Conservation (phyloP, 2,888 invertebrate species). For the Elysia crispata region DNA sequence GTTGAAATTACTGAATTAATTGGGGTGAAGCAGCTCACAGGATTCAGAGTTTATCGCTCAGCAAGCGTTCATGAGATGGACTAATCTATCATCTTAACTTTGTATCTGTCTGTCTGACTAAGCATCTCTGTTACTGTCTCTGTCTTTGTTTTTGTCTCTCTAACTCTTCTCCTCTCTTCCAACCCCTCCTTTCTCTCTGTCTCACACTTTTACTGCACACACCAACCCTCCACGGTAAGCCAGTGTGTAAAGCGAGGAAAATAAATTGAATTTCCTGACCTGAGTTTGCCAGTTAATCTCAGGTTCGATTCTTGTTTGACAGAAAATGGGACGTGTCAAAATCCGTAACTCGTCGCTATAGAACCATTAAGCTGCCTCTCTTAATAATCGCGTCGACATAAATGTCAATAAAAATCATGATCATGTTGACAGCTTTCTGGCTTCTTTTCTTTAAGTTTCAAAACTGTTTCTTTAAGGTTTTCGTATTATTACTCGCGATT, state of each 20-base stretch:
- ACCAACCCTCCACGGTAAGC: neutral
- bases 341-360: no score
- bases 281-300: neutral
- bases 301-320: conserved; percentile 1
- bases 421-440: no score
- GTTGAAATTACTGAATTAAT: no score
- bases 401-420: no score
- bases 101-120: conserved; percentile 33
- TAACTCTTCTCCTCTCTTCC: conserved; percentile 27
- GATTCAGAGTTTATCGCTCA: no score
- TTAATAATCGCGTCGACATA: no score
- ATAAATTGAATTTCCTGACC: neutral
- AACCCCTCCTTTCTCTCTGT: conserved; percentile 32
- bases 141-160: conserved; percentile 31
- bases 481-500: no score
- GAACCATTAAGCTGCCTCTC: no score
- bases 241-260: neutral
- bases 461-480: no score
- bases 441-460: no score
- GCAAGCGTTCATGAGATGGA: no score
- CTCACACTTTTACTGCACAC: neutral
- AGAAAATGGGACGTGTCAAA: neutral
- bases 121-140: conserved; percentile 41
- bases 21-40: no score
- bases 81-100: conserved; percentile 27